Evolutionary conservation across 2,797 vertebrate species (phyloP).

Genomic region (Premnoplex brunnescens): DNA sequence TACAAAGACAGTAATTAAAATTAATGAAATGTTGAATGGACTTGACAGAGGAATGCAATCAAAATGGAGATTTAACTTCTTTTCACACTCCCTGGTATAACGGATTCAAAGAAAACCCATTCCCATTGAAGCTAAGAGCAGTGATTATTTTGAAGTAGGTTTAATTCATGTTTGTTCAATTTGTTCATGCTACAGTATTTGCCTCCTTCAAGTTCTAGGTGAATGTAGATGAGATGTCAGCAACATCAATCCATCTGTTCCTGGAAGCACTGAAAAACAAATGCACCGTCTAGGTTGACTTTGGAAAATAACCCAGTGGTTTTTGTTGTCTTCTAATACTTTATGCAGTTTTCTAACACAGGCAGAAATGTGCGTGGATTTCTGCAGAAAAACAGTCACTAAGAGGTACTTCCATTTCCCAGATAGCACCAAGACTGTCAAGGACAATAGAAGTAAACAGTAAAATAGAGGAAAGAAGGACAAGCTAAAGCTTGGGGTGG

Average conservation of each 20-base stretch:
- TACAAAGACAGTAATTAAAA: constrained; percentile 54
- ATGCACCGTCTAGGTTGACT: not conserved
- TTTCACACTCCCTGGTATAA: constrained; percentile 7
- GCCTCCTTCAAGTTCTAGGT: not conserved
- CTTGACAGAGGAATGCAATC: constrained; percentile 35
- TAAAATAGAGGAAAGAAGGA: not conserved
- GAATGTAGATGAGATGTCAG: not conserved
- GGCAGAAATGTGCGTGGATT: not conserved
- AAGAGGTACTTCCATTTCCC: not conserved
- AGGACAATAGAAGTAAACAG: not conserved
- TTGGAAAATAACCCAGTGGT: not conserved
- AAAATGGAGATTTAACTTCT: constrained; percentile 34
- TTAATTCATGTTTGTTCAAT: not conserved
- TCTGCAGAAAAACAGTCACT: not conserved
- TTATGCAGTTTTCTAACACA: not conserved
- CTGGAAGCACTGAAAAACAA: not conserved
- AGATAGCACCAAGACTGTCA: not conserved
- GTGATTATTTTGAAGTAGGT: not conserved
- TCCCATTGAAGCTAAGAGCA: not conserved
- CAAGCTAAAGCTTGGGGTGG: not conserved
- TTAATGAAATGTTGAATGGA: constrained; percentile 33
- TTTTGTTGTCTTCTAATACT: not conserved
- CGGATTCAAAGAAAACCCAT: constrained; percentile 3
- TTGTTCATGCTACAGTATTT: not conserved
- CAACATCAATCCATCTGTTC: not conserved